phyloP scores from a whole-genome alignment of 1,140 invertebrate genomes.

The Ectropis grisescens region DNA sequence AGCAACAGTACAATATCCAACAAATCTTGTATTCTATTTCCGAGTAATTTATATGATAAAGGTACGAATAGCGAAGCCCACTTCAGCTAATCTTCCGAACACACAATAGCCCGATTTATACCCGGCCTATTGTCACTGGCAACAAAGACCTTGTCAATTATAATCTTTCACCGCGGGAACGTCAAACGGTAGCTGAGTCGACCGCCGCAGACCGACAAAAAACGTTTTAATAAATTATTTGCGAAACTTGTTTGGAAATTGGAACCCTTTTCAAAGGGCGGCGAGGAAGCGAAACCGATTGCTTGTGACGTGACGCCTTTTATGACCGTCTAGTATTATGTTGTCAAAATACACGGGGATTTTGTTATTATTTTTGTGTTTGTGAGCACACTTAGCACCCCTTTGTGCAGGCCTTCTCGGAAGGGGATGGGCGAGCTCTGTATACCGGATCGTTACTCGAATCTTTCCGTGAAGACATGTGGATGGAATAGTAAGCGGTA shows the following conservation, averaged over 20 bases:
- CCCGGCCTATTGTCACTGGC: conserved; percentile 49
- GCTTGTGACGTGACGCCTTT: conserved; percentile 58
- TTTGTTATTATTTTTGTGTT: conserved; percentile 69
- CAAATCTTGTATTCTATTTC: conserved; percentile 30
- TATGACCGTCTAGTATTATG: conserved; percentile 63
- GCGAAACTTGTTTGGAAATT: conserved; percentile 57
- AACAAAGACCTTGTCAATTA: conserved; percentile 68
- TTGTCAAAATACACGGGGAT: conserved; percentile 67
- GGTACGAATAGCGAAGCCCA: conserved; percentile 18
- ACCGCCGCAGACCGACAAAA: conserved; percentile 38
- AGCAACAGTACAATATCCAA: conserved; percentile 31
- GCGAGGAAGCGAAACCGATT: conserved; percentile 58
- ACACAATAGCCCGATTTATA: conserved; percentile 50
- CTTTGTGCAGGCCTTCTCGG: conserved; percentile 48
- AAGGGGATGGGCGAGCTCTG: conserved; percentile 43
- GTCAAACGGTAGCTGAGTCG: conserved; percentile 55
- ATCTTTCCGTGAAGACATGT: conserved; percentile 43
- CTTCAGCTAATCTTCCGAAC: conserved; percentile 48
- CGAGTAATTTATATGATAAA: conserved; percentile 21
- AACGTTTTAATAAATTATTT: conserved; percentile 66
- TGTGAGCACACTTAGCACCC: conserved; percentile 63
- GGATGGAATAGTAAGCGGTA: conserved; percentile 49
- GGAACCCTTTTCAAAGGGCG: conserved; percentile 54
- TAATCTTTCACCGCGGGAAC: conserved; percentile 52
- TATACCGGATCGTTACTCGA: conserved; percentile 32